Percentiles rank a stretch among this genome's conserved stretches.
These are phyloP conservation scores for Chloroceryle aenea DNA, from an alignment of 2,113 vertebrate species.

Conservation along the genomic window DNA sequence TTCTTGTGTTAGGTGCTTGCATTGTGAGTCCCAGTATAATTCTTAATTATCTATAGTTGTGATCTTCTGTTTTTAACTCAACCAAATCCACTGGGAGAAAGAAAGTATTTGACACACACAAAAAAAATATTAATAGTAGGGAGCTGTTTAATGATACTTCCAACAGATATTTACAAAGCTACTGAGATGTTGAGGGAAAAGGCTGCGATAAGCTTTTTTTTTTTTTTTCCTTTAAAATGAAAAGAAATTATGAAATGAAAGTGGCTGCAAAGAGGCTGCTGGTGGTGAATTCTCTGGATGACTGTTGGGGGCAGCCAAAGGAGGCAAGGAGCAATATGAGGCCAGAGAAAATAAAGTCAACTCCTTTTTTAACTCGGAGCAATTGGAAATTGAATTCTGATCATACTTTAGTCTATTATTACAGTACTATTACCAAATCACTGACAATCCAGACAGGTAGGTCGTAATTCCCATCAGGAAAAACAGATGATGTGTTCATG, in stretches of 20 bases:
- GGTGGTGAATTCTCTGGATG: neutral
- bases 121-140: neutral
- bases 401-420: neutral
- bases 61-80: neutral
- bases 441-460: too few species aligned
- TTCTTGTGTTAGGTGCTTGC: neutral
- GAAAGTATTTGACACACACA: neutral
- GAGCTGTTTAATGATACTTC: neutral
- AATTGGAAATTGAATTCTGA: neutral
- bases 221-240: neutral
- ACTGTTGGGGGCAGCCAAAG: neutral
- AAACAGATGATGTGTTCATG: neutral
- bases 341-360: neutral
- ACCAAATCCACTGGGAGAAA: neutral
- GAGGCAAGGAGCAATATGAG: neutral
- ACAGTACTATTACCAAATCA: neutral
- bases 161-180: neutral
- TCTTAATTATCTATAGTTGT: neutral
- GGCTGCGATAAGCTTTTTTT: rapidly evolving
- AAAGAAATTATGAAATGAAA: neutral
- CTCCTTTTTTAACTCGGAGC: neutral
- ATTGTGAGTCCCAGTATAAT: neutral
- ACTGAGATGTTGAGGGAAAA: neutral
- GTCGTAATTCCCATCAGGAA: neutral
- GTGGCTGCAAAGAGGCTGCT: neutral